Evolutionary conservation across 2,888 invertebrate genomes (phyloP).

Genomic region (Phragmatobia fuliginosa): DNA sequence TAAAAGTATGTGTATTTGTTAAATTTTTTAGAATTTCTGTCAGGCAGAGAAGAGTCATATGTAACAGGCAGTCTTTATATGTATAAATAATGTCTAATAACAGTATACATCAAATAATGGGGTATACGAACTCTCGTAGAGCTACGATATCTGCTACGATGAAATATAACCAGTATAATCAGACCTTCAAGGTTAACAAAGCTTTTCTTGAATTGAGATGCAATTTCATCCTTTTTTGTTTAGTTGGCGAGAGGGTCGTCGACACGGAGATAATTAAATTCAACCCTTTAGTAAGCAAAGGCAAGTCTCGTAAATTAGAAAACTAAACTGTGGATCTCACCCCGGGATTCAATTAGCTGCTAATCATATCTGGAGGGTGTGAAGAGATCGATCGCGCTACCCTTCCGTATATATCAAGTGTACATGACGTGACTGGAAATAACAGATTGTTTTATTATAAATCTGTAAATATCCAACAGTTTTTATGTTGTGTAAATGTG

Average conservation of each 20-base stretch:
- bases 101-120: conserved; percentile 60
- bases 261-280: conserved; percentile 82
- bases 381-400: conserved; percentile 78
- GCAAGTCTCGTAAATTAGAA: conserved; percentile 85
- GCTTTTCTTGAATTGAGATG: conserved; percentile 64
- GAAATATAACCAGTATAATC: conserved; percentile 55
- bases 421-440: conserved; percentile 45
- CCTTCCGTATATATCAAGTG: conserved; percentile 67
- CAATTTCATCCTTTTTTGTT: conserved; percentile 72
- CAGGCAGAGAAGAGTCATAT: no score
- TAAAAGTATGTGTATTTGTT: no score
- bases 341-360: conserved; percentile 85
- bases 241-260: conserved; percentile 68
- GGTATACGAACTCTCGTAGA: conserved; percentile 56
- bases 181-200: conserved; percentile 55
- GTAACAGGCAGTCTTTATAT: no score
- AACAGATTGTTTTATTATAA: conserved; percentile 23
- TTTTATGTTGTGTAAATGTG: neutral
- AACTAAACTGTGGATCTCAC: conserved; percentile 86
- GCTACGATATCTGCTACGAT: conserved; percentile 50
- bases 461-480: neutral
- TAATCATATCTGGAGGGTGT: conserved; percentile 86
- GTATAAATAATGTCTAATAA: conserved; percentile 38
- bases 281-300: conserved; percentile 82
- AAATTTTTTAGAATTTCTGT: no score